Evolutionary conservation across 2,113 vertebrate species (phyloP).

Genomic region (Rhodinocichla rosea): DNA sequence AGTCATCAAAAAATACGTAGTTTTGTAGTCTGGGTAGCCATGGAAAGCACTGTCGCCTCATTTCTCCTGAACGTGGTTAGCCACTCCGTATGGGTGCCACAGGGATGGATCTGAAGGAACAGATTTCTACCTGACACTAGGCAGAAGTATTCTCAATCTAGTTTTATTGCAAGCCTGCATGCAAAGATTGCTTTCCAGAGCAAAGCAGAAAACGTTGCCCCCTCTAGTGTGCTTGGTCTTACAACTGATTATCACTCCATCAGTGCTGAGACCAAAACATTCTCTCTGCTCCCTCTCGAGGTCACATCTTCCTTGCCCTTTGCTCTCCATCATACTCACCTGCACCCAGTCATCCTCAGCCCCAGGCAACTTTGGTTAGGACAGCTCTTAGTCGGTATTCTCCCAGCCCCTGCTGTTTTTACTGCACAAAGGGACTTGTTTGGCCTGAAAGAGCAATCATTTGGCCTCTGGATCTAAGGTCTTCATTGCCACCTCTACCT

Average conservation of each 20-base stretch:
- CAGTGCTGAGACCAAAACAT: not conserved
- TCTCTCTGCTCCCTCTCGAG: not conserved
- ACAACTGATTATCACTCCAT: not conserved
- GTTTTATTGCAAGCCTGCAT: not conserved
- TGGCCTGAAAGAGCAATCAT: not conserved
- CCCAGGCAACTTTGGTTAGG: not conserved
- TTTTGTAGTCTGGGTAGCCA: not conserved
- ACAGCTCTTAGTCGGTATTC: not conserved
- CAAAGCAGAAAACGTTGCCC: not conserved
- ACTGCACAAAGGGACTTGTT: not conserved
- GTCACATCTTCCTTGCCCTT: not conserved
- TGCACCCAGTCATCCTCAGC: not conserved
- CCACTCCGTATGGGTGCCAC: accelerated
- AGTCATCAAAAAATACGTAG: not conserved
- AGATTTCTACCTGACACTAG: not conserved
- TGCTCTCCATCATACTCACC: not conserved
- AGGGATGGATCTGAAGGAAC: not conserved
- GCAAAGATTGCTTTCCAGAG: not conserved
- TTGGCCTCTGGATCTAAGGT: not conserved
- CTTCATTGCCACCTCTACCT: not conserved
- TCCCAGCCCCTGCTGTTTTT: not conserved
- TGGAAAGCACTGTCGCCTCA: not conserved
- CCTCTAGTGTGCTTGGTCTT: not conserved
- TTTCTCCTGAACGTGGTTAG: not conserved
- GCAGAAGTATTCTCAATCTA: not conserved